Base-by-base conservation (phyloP, 2,797 vertebrate species). In the Enteromius argenteus region DNA sequence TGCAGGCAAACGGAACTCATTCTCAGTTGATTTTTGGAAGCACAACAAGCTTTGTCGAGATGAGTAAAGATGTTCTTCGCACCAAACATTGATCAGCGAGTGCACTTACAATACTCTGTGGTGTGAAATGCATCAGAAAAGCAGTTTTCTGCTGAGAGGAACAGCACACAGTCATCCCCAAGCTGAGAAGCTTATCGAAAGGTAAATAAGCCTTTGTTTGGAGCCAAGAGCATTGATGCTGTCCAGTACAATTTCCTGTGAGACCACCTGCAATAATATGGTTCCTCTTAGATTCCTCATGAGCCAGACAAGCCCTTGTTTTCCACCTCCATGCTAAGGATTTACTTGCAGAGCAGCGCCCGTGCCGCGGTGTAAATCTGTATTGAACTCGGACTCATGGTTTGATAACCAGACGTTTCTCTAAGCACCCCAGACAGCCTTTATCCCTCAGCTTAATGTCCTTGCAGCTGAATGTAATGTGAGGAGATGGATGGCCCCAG, bases 371-470 rank as follows among this genome's bases (percentile, higher is more conserved):
- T 87, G 84, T 87, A 84, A 87, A 87, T 89, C 84, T 87, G 78
- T 84, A 87, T 83, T 85, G 80, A 88, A 89, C 75, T 66, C 71
- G 14, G 66, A 66, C 80, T 53, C 71, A 79, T 87, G 79, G 87
- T 88, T 85, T 86, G 84, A 85, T 94, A 94, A 94, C 91, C 91
- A 93, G 91, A 88, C 88, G 75, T 87, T 88, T 91, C 89, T 92
- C 91, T 94, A 94, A 94, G 93, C 91, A 94, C 93, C 91, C 90
- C 88, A 92, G 92, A 94, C 92, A 94, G 91, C 90, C 92, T 91
- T 94, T 94, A 93, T 95, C 92, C 93, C 90, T 88, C 84, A 90
- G 92, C 92, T 94, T 95, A 93, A 94, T 94, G 94, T 94, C 92
- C 91, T 92, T 93, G 92, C 84, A 81, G 89, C 92, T 92, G 90